phyloP scores from a whole-genome alignment of 2,113 vertebrate species.

The Elephas maximus region DNA sequence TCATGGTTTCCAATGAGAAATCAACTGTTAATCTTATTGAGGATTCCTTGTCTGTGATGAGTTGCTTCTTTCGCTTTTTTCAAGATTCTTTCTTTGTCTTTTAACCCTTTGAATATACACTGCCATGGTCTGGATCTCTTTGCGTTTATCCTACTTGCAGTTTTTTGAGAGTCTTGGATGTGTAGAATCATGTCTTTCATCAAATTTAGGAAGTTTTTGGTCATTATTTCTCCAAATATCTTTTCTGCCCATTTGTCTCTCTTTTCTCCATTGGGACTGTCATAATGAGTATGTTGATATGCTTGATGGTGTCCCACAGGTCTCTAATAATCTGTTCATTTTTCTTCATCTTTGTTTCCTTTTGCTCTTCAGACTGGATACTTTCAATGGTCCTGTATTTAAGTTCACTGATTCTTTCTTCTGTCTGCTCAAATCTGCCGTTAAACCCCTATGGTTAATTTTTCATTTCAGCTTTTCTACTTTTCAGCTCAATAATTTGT shows the following conservation, averaged over 20 bases:
- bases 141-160: too few species aligned
- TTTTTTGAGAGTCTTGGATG: too few species aligned
- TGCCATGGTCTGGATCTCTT: too few species aligned
- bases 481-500: neutral
- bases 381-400: neutral
- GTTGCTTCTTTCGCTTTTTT: neutral
- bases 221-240: neutral
- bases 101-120: neutral
- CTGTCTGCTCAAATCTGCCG: neutral
- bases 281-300: neutral
- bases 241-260: neutral
- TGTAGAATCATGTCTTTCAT: too few species aligned
- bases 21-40: neutral
- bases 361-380: neutral
- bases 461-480: neutral
- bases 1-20: neutral
- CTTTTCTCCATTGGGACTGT: neutral
- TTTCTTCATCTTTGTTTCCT: neutral
- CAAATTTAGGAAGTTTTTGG: too few species aligned
- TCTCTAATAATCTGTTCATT: neutral
- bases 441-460: neutral
- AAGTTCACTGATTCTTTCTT: neutral
- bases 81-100: neutral
- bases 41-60: neutral
- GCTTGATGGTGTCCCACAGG: neutral